These are phyloP conservation scores for Cataglyphis cursor DNA, from an alignment of 2,888 invertebrate species.

Conservation along the genomic window DNA sequence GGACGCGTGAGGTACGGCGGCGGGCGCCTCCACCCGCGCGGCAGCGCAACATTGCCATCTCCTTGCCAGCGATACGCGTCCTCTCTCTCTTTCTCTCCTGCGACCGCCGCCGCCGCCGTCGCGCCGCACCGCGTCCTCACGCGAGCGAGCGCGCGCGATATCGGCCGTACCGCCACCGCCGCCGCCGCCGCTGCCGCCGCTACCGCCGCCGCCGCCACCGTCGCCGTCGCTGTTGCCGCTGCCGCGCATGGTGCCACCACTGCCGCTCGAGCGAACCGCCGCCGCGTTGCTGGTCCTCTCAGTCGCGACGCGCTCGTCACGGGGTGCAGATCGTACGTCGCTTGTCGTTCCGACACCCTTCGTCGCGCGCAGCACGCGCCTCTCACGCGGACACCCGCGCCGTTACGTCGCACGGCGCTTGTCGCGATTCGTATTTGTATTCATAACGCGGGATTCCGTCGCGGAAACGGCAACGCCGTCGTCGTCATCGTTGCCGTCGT, in stretches of 20 bases:
- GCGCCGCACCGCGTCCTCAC: conserved; percentile 47
- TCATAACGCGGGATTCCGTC: conserved; percentile 28
- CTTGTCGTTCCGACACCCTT: conserved; percentile 60
- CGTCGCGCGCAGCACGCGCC: conserved; percentile 63
- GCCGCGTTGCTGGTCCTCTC: conserved; percentile 83
- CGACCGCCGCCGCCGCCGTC: conserved; percentile 6
- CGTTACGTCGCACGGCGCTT: conserved; percentile 53
- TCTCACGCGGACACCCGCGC: conserved; percentile 58
- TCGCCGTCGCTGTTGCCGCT: conserved; percentile 50
- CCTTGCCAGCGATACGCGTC: conserved; percentile 50
- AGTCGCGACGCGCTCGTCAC: conserved; percentile 87
- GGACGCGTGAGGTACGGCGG: conserved; percentile 75
- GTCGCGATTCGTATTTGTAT: conserved; percentile 50
- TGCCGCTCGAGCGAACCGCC: conserved; percentile 79
- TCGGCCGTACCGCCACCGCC: conserved; percentile 40
- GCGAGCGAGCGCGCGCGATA: conserved; percentile 51
- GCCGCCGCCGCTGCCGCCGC: conserved; percentile 11
- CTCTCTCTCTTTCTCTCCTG: conserved; percentile 30
- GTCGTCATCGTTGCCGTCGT: conserved; percentile 19
- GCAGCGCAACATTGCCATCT: conserved; percentile 56
- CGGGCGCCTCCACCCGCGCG: conserved; percentile 72
- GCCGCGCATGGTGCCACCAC: conserved; percentile 73
- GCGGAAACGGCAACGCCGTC: conserved; percentile 15
- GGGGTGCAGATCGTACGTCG: conserved; percentile 84
- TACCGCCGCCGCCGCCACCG: conserved; percentile 3